Percentiles rank a stretch among this genome's conserved stretches.
phyloP scores from a whole-genome alignment of 2,888 invertebrate genomes.

The Embidobia sp. region DNA sequence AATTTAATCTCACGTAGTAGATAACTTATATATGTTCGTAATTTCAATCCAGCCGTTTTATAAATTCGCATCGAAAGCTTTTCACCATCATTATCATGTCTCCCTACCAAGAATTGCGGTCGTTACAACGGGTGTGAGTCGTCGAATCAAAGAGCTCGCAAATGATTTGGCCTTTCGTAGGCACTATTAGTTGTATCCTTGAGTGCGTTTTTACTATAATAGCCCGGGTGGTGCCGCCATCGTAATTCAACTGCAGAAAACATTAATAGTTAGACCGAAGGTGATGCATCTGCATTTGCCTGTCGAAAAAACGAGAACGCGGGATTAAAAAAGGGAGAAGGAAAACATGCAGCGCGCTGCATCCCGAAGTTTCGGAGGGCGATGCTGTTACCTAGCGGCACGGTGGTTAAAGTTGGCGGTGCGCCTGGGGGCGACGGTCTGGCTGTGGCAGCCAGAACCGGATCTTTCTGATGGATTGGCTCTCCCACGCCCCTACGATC shows the following conservation, averaged over 20 bases:
- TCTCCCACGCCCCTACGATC: conserved; percentile 65
- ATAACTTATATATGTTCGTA: too few relatives aligned
- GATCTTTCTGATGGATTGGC: conserved; percentile 77
- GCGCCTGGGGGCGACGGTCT: conserved; percentile 72
- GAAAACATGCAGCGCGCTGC: conserved; percentile 39
- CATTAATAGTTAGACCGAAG: conserved; percentile 53
- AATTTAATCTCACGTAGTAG: too few relatives aligned
- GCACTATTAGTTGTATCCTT: background rate
- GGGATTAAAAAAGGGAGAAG: conserved; percentile 20
- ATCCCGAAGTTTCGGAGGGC: conserved; percentile 58
- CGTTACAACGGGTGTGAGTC: too few relatives aligned
- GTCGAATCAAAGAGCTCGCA: too few relatives aligned
- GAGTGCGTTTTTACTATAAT: conserved; percentile 22
- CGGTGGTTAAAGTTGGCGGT: conserved; percentile 69
- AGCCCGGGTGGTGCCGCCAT: conserved; percentile 32
- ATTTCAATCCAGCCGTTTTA: too few relatives aligned
- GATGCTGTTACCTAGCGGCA: conserved; percentile 53
- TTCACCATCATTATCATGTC: too few relatives aligned
- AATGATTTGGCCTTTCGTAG: too few relatives aligned
- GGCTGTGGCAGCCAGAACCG: conserved; percentile 75
- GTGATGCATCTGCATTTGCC: conserved; percentile 64
- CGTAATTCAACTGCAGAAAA: conserved; percentile 56
- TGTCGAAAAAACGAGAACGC: conserved; percentile 47
- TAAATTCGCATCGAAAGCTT: too few relatives aligned
- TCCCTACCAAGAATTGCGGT: too few relatives aligned